phyloP scores from a whole-genome alignment of 2,888 invertebrate species.

The Aporophyla lueneburgensis region DNA sequence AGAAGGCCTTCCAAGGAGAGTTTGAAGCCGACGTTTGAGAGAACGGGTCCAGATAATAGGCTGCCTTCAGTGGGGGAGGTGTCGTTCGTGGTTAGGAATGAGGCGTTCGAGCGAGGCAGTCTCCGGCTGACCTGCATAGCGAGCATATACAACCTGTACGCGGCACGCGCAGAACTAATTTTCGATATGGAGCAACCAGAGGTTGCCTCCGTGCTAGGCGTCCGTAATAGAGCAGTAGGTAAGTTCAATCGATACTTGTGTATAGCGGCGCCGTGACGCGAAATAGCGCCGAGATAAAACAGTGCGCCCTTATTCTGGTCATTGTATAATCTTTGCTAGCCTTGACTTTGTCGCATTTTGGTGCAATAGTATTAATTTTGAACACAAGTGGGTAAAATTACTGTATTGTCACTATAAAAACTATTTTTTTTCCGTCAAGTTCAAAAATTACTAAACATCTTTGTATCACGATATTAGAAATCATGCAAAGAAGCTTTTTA shows the following conservation, averaged over 20 bases:
- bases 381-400: background rate
- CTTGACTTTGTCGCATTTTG: conserved; percentile 15
- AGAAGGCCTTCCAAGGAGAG: conserved; percentile 84
- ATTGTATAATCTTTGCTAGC: conserved; percentile 31
- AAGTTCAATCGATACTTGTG: conserved; percentile 76
- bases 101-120: conserved; percentile 92
- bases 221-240: conserved; percentile 92
- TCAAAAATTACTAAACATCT: background rate
- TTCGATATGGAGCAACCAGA: conserved; percentile 94
- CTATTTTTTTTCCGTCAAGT: background rate
- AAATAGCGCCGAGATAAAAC: conserved; percentile 46
- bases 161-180: conserved; percentile 91
- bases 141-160: conserved; percentile 93
- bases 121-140: conserved; percentile 93
- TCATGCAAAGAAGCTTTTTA: background rate
- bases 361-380: background rate
- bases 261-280: conserved; percentile 54
- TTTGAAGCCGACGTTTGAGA: conserved; percentile 81
- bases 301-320: conserved; percentile 24
- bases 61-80: conserved; percentile 87
- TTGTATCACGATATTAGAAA: no score
- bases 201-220: conserved; percentile 94
- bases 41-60: conserved; percentile 85
- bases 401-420: background rate
- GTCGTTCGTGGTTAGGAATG: conserved; percentile 91